phyloP scores from a whole-genome alignment of 2,113 vertebrate genomes.

The Polypterus bichir region DNA sequence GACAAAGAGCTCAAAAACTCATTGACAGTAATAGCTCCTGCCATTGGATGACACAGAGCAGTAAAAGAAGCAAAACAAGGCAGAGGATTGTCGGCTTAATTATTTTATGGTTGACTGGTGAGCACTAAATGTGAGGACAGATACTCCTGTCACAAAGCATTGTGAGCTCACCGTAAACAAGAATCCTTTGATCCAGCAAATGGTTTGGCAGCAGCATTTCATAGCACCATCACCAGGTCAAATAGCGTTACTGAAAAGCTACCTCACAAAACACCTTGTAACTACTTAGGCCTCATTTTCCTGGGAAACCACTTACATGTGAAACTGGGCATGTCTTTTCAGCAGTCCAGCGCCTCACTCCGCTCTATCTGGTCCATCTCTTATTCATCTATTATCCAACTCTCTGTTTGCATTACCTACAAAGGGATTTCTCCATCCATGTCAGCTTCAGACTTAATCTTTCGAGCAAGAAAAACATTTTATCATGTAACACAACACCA shows the following conservation, averaged over 20 bases:
- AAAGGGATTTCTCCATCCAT: constrained; percentile 11
- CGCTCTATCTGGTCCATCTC: constrained; percentile 12
- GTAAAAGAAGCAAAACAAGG: constrained; percentile 29
- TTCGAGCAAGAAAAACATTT: constrained; percentile 7
- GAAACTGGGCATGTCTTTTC: constrained; percentile 6
- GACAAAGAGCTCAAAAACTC: constrained; percentile 2
- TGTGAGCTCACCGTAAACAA: constrained; percentile 30
- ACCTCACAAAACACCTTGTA: constrained; percentile 18
- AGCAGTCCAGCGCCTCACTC: constrained; percentile 13
- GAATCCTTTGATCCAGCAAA: constrained; percentile 42
- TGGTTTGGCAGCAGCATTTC: constrained; percentile 25
- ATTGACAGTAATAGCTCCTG: constrained; percentile 7
- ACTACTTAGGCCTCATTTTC: constrained; percentile 14
- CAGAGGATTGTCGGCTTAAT: constrained; percentile 27
- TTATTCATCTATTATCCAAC: constrained; percentile 8
- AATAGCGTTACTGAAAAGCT: constrained; percentile 18
- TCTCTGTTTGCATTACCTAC: constrained; percentile 15
- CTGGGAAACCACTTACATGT: constrained; percentile 12
- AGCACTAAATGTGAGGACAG: constrained; percentile 36
- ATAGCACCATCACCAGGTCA: constrained; percentile 20
- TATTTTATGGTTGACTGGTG: constrained; percentile 38
- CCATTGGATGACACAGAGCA: constrained; percentile 13
- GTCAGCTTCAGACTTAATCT: constrained; percentile 1
- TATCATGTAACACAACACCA: constrained; percentile 12
- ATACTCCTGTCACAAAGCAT: constrained; percentile 26